Evolutionary conservation across 2,113 vertebrate species (phyloP).

Genomic region (Hemicordylus capensis): DNA sequence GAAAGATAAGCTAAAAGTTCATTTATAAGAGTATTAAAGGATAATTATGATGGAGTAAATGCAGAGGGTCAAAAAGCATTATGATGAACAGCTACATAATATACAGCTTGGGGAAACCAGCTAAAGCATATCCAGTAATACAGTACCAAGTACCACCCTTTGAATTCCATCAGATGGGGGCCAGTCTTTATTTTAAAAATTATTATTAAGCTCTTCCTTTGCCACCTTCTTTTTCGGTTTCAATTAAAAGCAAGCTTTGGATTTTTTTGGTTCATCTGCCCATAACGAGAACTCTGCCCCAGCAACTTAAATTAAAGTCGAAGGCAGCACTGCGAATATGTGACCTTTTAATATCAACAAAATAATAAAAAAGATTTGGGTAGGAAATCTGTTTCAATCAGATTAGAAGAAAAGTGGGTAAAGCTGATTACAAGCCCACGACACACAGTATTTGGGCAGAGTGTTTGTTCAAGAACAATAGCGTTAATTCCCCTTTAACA

Average conservation of each 20-base stretch:
- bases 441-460: conserved; percentile 79
- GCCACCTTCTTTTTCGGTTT: conserved; percentile 13
- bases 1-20: conserved; percentile 86
- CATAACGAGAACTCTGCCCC: conserved; percentile 58
- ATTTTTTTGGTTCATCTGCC: conserved; percentile 16
- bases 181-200: background rate
- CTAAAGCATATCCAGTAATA: conserved; percentile 62
- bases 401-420: conserved; percentile 85
- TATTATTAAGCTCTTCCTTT: background rate
- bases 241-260: conserved; percentile 51
- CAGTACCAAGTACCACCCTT: conserved; percentile 49
- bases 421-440: conserved; percentile 87
- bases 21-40: conserved; percentile 88
- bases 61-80: conserved; percentile 82
- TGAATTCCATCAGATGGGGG: conserved; percentile 21
- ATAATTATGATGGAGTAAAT: conserved; percentile 87
- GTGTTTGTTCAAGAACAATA: conserved; percentile 81
- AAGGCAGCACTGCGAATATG: conserved; percentile 69
- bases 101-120: conserved; percentile 75
- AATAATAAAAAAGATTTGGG: conserved; percentile 82
- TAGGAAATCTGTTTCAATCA: conserved; percentile 88
- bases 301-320: conserved; percentile 78
- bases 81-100: conserved; percentile 77
- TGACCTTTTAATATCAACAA: conserved; percentile 85
- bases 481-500: conserved; percentile 81